Percentiles rank a stretch among this genome's conserved stretches.
These are phyloP conservation scores for Drosophila sucinea DNA, from an alignment of 1,140 invertebrate species.

Conservation along the genomic window DNA sequence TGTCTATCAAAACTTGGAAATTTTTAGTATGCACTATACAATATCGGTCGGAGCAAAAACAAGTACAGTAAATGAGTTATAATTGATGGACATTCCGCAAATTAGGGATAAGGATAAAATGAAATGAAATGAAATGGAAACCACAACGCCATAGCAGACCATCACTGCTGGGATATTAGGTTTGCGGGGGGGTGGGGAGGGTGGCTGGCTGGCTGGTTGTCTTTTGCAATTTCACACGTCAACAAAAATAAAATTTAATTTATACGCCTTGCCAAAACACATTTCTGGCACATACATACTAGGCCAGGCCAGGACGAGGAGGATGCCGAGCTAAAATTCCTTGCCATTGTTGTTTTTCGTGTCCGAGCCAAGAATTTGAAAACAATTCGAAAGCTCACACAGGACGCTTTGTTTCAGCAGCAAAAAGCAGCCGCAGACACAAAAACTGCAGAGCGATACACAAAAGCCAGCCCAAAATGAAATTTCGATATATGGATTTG, in stretches of 20 bases:
- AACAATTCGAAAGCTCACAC: conserved; percentile 45
- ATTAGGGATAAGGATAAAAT: conserved; percentile 10
- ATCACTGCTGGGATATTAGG: not conserved
- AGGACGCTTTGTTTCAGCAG: conserved; percentile 42
- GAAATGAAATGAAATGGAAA: conserved; percentile 9
- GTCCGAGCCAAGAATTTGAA: conserved; percentile 59
- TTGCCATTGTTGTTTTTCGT: conserved; percentile 37
- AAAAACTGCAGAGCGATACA: conserved; percentile 34
- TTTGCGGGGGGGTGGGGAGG: not conserved
- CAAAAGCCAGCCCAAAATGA: conserved; percentile 54
- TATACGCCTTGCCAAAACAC: conserved; percentile 58
- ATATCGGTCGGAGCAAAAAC: not conserved
- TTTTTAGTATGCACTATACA: not conserved
- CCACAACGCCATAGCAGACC: not conserved
- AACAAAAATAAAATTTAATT: conserved; percentile 65
- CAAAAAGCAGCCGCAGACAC: conserved; percentile 13
- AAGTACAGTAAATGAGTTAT: conserved; percentile 8
- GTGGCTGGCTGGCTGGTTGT: conserved; percentile 15
- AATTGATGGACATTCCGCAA: conserved; percentile 18
- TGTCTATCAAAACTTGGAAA: not conserved
- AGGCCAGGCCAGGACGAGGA: not conserved
- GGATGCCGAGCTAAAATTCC: not conserved
- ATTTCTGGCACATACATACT: conserved; percentile 40
- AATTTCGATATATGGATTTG: conserved; percentile 64
- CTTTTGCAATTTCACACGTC: conserved; percentile 62